Base-by-base conservation (phyloP, 1,140 invertebrate genomes). In the Bactericera cockerelli region DNA sequence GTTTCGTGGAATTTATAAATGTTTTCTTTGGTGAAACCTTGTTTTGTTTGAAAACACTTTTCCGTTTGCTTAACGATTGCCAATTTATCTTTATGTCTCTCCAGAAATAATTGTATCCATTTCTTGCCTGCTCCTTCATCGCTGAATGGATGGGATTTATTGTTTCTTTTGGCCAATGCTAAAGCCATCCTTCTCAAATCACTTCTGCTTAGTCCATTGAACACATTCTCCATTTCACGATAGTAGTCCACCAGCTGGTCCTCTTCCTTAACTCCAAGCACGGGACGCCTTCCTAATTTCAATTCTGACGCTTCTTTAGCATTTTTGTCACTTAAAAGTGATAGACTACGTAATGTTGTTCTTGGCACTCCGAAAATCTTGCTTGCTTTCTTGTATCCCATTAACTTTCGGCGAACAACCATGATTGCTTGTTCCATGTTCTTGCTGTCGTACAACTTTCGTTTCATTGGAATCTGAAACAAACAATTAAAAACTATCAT, bases 391-490 rank as follows among this genome's bases (percentile, higher is more conserved):
- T 64, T 42, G 58, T 26, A 63, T 2, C 56, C 59, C 61, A 65
- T 65, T 65, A 61, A 58, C 24, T 63, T 64, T 13, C 61, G 55
- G 22, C 58, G 33, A 31, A 67, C 62, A 56, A 63, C 64, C 49
- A 61, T 57, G 16, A 61, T 49, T 14, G 57, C 60, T 60, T 61
- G 58, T 49, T 42, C 26, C 60, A 61, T 61, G 25, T 59, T 53
- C n/a, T 60, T 36, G 66, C 72, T 92, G 63, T 36, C 33, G 10
- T 10, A 11, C 16, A 10, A 11, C 16, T 36, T 10, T 16, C 33
- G 33, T 36, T 36, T 16, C 33, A 36, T 16, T 16, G 33, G 33
- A 10, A 36, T 36, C 33, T 36, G 33, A 36, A 36, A 36, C 33
- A 36, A 36, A 36, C n/a, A n/a, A n/a, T n/a, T n/a, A n/a, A n/a